Evolutionary conservation across 2,888 invertebrate species (phyloP).

Genomic region (Caenorhabditis plicata): DNA sequence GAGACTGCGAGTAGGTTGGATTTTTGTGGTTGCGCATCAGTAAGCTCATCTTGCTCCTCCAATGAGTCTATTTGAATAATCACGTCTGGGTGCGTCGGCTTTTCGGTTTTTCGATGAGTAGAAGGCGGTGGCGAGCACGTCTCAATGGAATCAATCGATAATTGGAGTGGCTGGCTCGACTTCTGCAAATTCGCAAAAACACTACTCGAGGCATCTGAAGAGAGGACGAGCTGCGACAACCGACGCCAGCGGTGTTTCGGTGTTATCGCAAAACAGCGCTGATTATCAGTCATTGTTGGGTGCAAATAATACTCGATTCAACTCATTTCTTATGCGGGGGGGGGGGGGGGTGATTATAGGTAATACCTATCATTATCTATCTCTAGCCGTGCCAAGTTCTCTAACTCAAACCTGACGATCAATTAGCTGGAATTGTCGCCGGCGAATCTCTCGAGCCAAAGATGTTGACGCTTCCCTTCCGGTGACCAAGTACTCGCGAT

Average conservation of each 20-base stretch:
- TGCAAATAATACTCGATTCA: too few species aligned
- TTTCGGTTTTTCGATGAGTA: not conserved
- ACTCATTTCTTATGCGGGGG: too few species aligned
- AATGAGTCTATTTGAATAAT: slow-evolving; percentile 29
- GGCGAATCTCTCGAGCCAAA: slow-evolving; percentile 1
- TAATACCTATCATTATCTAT: not conserved
- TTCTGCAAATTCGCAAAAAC: slow-evolving; percentile 14
- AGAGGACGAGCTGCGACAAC: slow-evolving; percentile 7
- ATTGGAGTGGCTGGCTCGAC: slow-evolving; percentile 13
- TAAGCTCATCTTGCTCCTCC: too few species aligned
- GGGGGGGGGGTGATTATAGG: too few species aligned
- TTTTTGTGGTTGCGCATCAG: slow-evolving; percentile 1
- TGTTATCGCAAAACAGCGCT: not conserved
- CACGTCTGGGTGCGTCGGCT: slow-evolving; percentile 20
- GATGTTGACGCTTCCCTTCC: too few species aligned
- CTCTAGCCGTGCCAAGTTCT: not conserved
- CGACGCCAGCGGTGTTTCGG: slow-evolving; percentile 24
- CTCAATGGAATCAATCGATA: too few species aligned
- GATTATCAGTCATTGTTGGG: not conserved
- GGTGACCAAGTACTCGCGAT: too few species aligned
- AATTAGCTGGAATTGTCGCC: slow-evolving; percentile 2
- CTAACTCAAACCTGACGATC: slow-evolving; percentile 2
- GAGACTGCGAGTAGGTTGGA: not conserved
- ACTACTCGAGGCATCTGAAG: not conserved
- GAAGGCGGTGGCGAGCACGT: not conserved